These are phyloP conservation scores for Silurus aristotelis DNA, from an alignment of 2,797 vertebrate genomes.

Conservation along the genomic window DNA sequence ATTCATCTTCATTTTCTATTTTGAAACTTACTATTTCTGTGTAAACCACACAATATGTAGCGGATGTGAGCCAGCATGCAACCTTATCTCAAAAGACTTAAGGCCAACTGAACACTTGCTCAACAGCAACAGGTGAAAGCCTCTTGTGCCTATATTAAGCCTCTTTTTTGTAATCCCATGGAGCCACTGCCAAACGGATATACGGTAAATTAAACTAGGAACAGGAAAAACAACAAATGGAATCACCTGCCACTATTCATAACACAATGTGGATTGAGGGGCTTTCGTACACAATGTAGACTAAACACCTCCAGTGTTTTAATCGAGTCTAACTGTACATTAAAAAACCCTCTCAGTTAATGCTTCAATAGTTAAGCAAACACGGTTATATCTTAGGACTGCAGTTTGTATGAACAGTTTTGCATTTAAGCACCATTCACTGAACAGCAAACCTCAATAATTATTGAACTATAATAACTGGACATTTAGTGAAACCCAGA, in stretches of 20 bases:
- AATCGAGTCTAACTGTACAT: not conserved
- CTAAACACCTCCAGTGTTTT: not conserved
- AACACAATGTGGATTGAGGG: not conserved
- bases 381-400: too few species aligned
- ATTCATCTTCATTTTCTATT: constrained; percentile 18
- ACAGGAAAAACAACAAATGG: constrained; percentile 52
- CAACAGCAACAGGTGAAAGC: constrained; percentile 59
- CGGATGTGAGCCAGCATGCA: constrained; percentile 37
- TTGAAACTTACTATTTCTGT: not conserved
- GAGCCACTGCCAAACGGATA: constrained; percentile 54
- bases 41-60: constrained; percentile 29
- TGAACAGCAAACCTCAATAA: too few species aligned
- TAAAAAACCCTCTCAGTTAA: not conserved
- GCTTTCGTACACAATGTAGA: not conserved
- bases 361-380: not conserved
- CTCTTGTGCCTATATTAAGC: constrained; percentile 45
- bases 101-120: constrained; percentile 51
- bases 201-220: constrained; percentile 44
- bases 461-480: too few species aligned
- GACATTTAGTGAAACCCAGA: too few species aligned
- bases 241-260: constrained; percentile 35
- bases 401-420: too few species aligned
- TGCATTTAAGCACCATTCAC: too few species aligned
- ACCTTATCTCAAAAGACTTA: constrained; percentile 42
- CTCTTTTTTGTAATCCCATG: constrained; percentile 39